Conservation (phyloP, 2,113 vertebrate species). For the Callaeas wilsoni region DNA sequence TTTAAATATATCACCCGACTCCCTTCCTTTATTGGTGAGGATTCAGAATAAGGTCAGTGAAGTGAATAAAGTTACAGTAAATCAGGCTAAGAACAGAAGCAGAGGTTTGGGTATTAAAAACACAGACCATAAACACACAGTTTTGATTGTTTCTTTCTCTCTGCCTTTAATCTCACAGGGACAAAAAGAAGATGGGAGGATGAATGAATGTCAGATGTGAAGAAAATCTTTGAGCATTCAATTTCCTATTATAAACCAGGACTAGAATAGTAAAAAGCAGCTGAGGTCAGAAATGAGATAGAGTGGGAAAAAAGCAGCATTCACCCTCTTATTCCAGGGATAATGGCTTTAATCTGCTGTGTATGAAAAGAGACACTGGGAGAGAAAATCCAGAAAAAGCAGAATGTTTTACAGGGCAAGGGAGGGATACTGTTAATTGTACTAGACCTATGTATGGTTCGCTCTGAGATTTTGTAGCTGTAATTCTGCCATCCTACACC, state of each 20-base stretch:
- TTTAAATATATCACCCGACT: neutral
- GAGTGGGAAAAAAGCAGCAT: neutral
- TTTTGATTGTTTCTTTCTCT: neutral
- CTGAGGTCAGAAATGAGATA: conserved; percentile 1
- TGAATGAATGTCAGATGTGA: conserved; percentile 35
- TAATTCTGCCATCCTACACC: neutral
- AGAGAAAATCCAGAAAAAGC: conserved; percentile 4
- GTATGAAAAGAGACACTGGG: neutral
- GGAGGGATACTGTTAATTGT: neutral
- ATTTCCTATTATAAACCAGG: neutral
- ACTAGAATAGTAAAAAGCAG: conserved; percentile 22
- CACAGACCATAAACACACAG: neutral
- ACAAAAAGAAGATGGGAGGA: neutral
- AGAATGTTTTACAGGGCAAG: neutral
- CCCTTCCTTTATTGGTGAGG: neutral
- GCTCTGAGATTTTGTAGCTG: neutral
- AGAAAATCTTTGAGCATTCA: conserved; percentile 10
- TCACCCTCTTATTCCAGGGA: neutral
- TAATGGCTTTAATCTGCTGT: conserved; percentile 8
- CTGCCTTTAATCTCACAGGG: neutral
- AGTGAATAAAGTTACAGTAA: neutral
- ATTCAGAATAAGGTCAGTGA: neutral
- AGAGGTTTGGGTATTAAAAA: neutral
- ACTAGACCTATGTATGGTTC: neutral
- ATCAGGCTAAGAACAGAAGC: neutral